Evolutionary conservation across 1,140 invertebrate genomes (phyloP).

Genomic region (Apis florea): DNA sequence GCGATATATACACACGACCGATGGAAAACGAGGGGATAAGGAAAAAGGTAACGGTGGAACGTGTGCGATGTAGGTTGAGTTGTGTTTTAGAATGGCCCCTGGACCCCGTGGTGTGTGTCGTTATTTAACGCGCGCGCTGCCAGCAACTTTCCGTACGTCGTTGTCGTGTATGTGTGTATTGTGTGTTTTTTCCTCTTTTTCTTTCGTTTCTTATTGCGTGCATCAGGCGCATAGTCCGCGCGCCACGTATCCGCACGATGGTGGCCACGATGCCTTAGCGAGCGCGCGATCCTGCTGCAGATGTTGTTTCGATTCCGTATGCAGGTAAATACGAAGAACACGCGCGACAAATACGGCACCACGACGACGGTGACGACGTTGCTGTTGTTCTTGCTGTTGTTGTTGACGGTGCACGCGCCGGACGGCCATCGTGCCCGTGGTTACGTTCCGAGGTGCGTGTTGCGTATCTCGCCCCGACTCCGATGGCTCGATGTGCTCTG

Average conservation of each 20-base stretch:
- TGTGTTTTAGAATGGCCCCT: constrained; percentile 9
- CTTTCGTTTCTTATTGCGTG: constrained; percentile 54
- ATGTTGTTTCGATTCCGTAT: constrained; percentile 49
- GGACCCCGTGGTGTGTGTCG: constrained; percentile 28
- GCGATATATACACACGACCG: constrained; percentile 18
- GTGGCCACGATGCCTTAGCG: constrained; percentile 54
- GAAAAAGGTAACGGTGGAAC: constrained; percentile 32
- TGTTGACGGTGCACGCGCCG: constrained; percentile 64
- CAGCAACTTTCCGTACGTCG: constrained; percentile 35
- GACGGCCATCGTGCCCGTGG: constrained; percentile 63
- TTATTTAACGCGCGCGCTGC: constrained; percentile 33
- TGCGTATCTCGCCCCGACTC: constrained; percentile 50
- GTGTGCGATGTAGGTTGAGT: constrained; percentile 18
- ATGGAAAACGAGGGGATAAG: constrained; percentile 13
- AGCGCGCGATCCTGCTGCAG: constrained; percentile 47
- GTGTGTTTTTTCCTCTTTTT: constrained; percentile 20
- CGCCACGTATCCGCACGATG: constrained; percentile 57
- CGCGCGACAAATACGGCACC: constrained; percentile 41
- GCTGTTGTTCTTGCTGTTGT: constrained; percentile 46
- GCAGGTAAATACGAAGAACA: constrained; percentile 21
- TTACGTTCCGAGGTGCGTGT: constrained; percentile 54
- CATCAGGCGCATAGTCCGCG: constrained; percentile 52
- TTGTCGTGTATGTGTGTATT: background rate
- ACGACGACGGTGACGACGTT: constrained; percentile 52
- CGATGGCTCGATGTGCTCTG: constrained; percentile 62